Evolutionary conservation across 2,113 vertebrate species (phyloP), one percentile per base, ranked within the genome.

Genomic region (Edolisoma coerulescens): DNA sequence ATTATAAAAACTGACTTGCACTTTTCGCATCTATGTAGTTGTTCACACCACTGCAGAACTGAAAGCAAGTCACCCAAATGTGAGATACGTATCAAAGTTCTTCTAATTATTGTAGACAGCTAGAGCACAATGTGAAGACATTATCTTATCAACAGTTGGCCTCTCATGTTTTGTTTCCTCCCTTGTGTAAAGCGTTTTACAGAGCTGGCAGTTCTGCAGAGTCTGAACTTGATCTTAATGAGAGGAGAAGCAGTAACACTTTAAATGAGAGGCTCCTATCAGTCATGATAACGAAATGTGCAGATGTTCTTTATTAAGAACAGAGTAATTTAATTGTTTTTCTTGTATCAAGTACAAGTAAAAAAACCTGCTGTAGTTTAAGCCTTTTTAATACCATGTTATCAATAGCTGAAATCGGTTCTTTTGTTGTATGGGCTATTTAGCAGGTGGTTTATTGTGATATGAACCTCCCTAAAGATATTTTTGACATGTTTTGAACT

Each of bases 151-250:
- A 95, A 90, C 80, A 95, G 83, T 79, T 91, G 93, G 93, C 87
- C 81, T 84, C 92, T 93, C 63, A 5, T 81, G 75, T 83, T 89
- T 86, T 93, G 78, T 75, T 94, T 73, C 50, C 32, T 97, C 85
- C 53, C 57, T 78, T 37, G 83, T 47, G 60, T 81, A 37, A 92
- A 90, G 57, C 32, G 11, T 95, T 89, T 93, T 45, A 84, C 5
- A 5, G 77, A 87, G 67, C 6, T 96, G 67, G 90, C 85, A 93
- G 74, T 71, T 95, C 69, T 86, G 45, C 64, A 52, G 77, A 57
- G 39, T 49, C 41, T 92, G 39, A 93, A 73, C 79, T 92, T 93
- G 86, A 91, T 96, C 91, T 90, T 95, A 95, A 96, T 89, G 92
- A 84, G 73, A 61, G 49, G 42, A 92, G 79, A 87, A 74, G 63